These are phyloP conservation scores for Platyura marginata DNA, from an alignment of 1,140 invertebrate genomes.

Conservation along the genomic window DNA sequence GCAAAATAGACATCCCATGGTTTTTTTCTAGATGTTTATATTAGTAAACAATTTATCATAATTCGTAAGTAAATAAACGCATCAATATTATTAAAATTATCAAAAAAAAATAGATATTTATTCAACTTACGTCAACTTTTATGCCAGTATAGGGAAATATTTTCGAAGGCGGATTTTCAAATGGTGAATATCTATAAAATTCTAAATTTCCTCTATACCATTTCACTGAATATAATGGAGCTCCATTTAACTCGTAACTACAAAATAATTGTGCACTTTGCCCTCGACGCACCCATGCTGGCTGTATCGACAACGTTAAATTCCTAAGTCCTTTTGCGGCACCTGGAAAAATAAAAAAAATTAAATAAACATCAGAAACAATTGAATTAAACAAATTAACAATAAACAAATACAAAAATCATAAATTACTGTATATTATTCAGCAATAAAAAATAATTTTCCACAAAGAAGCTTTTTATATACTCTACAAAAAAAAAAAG, in stretches of 20 bases:
- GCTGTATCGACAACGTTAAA: constrained; percentile 29
- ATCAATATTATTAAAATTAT: not conserved
- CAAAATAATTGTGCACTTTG: constrained; percentile 33
- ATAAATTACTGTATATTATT: not conserved
- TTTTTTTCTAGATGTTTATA: too few relatives aligned
- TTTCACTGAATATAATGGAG: constrained; percentile 53
- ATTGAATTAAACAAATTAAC: not conserved
- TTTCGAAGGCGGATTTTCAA: constrained; percentile 39
- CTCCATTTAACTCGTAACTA: constrained; percentile 47
- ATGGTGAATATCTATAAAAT: constrained; percentile 50
- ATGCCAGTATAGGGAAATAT: constrained; percentile 44
- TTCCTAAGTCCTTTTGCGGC: constrained; percentile 24
- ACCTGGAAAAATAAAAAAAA: not conserved
- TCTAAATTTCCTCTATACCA: constrained; percentile 57
- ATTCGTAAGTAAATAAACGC: too few relatives aligned
- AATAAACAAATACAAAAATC: not conserved
- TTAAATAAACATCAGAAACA: not conserved
- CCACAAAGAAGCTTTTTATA: not conserved
- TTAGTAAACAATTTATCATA: too few relatives aligned
- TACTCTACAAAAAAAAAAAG: not conserved
- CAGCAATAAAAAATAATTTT: not conserved
- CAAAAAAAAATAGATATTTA: not conserved
- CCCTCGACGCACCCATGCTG: constrained; percentile 29
- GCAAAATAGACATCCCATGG: too few relatives aligned
- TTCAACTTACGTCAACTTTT: constrained; percentile 48